Percentiles rank a stretch among this genome's conserved stretches.
Conservation (phyloP, 2,888 invertebrate genomes). For the Auanema sp. region DNA sequence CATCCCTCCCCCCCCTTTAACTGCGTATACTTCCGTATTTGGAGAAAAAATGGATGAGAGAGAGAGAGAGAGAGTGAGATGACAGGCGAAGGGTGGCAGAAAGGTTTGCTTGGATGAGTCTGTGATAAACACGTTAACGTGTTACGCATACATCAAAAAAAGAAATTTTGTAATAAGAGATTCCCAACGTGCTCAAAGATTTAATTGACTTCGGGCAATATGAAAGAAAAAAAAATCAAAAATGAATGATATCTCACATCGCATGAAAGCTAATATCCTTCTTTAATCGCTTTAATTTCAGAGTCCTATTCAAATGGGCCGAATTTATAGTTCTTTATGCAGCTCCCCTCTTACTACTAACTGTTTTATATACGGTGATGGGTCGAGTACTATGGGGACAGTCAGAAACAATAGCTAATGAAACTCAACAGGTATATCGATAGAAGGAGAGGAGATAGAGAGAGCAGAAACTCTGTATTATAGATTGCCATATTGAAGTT, state of each 20-base stretch:
- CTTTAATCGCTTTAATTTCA: constrained; percentile 16
- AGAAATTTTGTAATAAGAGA: too few species aligned
- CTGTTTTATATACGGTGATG: constrained; percentile 49
- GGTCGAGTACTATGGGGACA: constrained; percentile 46
- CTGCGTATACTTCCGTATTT: too few species aligned
- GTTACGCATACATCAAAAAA: too few species aligned
- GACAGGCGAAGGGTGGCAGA: too few species aligned
- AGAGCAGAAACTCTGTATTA: constrained; percentile 10
- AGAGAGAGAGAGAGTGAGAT: too few species aligned
- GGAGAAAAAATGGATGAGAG: too few species aligned
- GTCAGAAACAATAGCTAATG: constrained; percentile 44
- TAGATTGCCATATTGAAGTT: constrained; percentile 42
- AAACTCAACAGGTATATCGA: constrained; percentile 37
- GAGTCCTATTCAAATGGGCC: constrained; percentile 45
- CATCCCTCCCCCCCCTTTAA: too few species aligned
- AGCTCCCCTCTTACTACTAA: constrained; percentile 48
- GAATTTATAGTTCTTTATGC: constrained; percentile 48
- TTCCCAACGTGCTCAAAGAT: too few species aligned
- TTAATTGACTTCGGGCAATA: too few species aligned
- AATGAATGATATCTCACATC: neutral
- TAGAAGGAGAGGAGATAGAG: too few species aligned
- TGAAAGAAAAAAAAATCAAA: neutral
- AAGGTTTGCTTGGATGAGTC: too few species aligned
- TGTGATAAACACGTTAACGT: too few species aligned
- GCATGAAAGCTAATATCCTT: neutral